A percentile compares a stretch with the other conserved stretches of the same genome.
These are phyloP conservation scores for Bombyx huttoni DNA, from an alignment of 2,888 invertebrate genomes.

Conservation along the genomic window DNA sequence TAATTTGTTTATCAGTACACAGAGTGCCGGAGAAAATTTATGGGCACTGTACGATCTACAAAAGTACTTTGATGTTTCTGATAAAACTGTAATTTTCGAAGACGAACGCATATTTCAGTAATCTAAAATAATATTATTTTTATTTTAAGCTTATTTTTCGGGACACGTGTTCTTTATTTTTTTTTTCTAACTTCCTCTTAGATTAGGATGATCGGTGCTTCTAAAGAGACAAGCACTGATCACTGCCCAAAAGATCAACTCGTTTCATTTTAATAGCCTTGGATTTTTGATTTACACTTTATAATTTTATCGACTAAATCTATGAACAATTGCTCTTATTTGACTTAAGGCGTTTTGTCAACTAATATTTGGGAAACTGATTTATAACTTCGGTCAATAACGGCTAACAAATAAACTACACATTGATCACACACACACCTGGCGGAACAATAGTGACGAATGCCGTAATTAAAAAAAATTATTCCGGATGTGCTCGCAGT, in stretches of 20 bases:
- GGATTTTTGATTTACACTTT: too few species aligned
- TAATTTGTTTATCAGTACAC: constrained; percentile 46
- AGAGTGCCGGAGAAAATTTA: constrained; percentile 26
- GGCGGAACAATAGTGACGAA: not conserved
- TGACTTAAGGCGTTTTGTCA: too few species aligned
- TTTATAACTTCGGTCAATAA: too few species aligned
- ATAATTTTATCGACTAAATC: too few species aligned
- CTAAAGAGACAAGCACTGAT: too few species aligned
- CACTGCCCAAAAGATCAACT: too few species aligned
- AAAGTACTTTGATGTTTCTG: not conserved
- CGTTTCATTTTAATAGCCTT: too few species aligned
- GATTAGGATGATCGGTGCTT: too few species aligned
- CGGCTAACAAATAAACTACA: too few species aligned
- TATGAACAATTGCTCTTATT: too few species aligned
- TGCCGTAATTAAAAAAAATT: not conserved
- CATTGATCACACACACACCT: not conserved
- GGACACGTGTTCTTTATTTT: not conserved
- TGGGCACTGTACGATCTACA: constrained; percentile 18
- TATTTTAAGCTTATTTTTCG: not conserved
- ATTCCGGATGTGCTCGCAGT: constrained; percentile 30
- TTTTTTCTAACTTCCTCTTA: too few species aligned
- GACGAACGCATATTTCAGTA: not conserved
- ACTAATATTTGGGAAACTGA: too few species aligned
- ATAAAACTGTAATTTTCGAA: not conserved
- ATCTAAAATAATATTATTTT: not conserved